A percentile compares a stretch with the other conserved stretches of the same genome.
Evolutionary conservation across 2,113 vertebrate species (phyloP).

Genomic region (Festucalex cinctus): DNA sequence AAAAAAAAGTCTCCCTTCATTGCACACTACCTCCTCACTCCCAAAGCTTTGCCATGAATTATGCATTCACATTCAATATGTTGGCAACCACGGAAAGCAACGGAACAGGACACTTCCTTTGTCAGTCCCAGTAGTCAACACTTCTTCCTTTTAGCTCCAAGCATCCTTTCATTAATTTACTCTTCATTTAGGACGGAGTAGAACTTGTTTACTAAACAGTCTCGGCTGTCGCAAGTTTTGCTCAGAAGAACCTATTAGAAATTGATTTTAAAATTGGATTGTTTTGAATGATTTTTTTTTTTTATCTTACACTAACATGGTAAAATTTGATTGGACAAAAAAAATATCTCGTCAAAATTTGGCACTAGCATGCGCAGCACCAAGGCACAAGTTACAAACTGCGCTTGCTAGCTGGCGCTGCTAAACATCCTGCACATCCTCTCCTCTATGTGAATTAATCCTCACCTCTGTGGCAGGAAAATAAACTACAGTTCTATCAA

Average conservation of each 20-base stretch:
- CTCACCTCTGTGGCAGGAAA: too few relatives aligned
- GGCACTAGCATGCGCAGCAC: too few relatives aligned
- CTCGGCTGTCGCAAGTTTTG: neutral
- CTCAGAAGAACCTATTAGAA: neutral
- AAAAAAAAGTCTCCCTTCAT: slow-evolving; percentile 13
- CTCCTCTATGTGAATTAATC: too few relatives aligned
- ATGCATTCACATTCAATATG: slow-evolving; percentile 57
- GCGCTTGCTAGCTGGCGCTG: too few relatives aligned
- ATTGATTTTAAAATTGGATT: too few relatives aligned
- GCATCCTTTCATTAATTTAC: slow-evolving; percentile 17
- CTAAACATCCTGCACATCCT: too few relatives aligned
- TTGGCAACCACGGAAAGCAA: slow-evolving; percentile 25
- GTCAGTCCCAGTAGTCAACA: slow-evolving; percentile 18
- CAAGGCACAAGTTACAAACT: too few relatives aligned
- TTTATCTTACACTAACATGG: too few relatives aligned
- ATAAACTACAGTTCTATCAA: too few relatives aligned
- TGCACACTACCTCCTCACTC: slow-evolving; percentile 22
- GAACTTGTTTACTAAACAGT: slow-evolving; percentile 39
- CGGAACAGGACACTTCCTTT: slow-evolving; percentile 22
- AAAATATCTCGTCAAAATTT: too few relatives aligned
- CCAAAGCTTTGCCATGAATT: slow-evolving; percentile 53
- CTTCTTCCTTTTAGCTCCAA: slow-evolving; percentile 13
- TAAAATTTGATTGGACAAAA: too few relatives aligned
- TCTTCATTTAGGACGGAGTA: slow-evolving; percentile 36
- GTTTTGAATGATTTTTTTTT: too few relatives aligned